phyloP scores from a whole-genome alignment of 2,888 invertebrate genomes.

The Muscina levida region DNA sequence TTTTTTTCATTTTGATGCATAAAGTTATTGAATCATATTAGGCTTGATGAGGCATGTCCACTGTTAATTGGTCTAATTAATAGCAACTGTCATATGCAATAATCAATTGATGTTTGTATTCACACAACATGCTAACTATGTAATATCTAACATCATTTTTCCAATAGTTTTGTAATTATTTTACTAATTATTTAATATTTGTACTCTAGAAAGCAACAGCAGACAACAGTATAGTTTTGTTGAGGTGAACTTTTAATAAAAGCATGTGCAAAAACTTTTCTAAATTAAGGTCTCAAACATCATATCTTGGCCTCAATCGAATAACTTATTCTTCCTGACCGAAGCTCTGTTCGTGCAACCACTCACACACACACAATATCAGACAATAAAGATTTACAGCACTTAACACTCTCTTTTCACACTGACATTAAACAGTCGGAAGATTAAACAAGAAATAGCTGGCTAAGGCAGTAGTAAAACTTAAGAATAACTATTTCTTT shows the following conservation, averaged over 20 bases:
- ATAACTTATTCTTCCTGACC: slow-evolving; percentile 13
- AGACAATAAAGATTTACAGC: slow-evolving; percentile 45
- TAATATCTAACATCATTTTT: too few species aligned
- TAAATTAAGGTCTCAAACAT: not conserved
- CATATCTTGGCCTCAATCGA: not conserved
- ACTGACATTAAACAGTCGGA: not conserved
- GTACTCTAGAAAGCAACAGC: too few species aligned
- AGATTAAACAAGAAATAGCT: not conserved
- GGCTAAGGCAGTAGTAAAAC: not conserved
- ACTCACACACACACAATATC: not conserved
- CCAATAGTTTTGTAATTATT: too few species aligned
- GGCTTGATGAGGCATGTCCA: too few species aligned
- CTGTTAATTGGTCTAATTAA: too few species aligned
- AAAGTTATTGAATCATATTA: too few species aligned
- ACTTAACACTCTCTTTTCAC: slow-evolving; percentile 34
- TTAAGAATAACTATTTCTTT: slow-evolving; percentile 24
- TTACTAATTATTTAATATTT: too few species aligned
- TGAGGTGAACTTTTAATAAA: slow-evolving; percentile 7
- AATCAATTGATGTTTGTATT: too few species aligned
- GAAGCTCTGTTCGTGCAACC: slow-evolving; percentile 1
- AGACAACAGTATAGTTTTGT: too few species aligned
- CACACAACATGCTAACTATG: too few species aligned
- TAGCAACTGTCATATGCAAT: too few species aligned
- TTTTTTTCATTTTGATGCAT: too few species aligned
- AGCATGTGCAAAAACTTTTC: slow-evolving; percentile 7